These are phyloP conservation scores for Zaprionus bogoriensis DNA, from an alignment of 2,888 invertebrate species.

Conservation along the genomic window DNA sequence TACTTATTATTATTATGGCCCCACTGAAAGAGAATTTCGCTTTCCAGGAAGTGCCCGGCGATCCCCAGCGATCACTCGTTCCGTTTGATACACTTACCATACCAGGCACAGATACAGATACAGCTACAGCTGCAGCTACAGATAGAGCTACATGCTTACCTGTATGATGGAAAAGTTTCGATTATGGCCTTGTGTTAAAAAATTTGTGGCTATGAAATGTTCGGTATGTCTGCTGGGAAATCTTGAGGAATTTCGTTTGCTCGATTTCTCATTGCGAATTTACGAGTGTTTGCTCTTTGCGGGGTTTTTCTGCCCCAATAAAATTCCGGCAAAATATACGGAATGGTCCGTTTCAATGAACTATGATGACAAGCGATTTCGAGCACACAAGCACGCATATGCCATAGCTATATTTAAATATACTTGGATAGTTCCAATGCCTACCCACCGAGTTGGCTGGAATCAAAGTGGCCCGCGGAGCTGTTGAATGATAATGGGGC, in stretches of 20 bases:
- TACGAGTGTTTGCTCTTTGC: constrained; percentile 39
- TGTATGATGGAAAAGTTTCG: constrained; percentile 58
- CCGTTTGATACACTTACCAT: constrained; percentile 19
- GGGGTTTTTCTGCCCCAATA: constrained; percentile 37
- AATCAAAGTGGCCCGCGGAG: no score
- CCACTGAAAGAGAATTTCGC: constrained; percentile 39
- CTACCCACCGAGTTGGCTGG: no score
- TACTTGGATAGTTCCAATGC: no score
- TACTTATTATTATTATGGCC: constrained; percentile 36
- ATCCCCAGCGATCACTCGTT: constrained; percentile 18
- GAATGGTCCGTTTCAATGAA: constrained; percentile 50
- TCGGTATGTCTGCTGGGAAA: constrained; percentile 24
- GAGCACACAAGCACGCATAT: no score
- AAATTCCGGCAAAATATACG: constrained; percentile 32
- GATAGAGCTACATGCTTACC: constrained; percentile 3
- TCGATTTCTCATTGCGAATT: constrained; percentile 16
- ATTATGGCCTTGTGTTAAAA: constrained; percentile 35
- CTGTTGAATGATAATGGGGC: not conserved
- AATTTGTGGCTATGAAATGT: constrained; percentile 29
- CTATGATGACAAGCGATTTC: constrained; percentile 53
- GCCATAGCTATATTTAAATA: no score
- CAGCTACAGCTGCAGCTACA: no score
- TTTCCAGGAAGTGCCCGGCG: constrained; percentile 53
- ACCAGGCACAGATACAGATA: constrained; percentile 1
- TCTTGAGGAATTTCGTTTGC: not conserved